These are phyloP conservation scores for Osmoderma eremita DNA, from an alignment of 2,888 invertebrate species.

Conservation along the genomic window DNA sequence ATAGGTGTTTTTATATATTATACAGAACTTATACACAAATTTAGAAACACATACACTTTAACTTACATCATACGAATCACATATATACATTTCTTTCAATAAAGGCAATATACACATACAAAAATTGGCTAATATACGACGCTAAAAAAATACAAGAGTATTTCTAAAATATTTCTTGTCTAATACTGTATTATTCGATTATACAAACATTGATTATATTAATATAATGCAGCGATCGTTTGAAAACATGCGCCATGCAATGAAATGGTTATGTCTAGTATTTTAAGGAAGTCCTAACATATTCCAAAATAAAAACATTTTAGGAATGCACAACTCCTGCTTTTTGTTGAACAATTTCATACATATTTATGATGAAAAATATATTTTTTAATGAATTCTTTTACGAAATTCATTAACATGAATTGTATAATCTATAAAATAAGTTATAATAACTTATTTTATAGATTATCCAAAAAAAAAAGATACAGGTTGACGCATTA, in stretches of 20 bases:
- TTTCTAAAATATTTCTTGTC: constrained; percentile 41
- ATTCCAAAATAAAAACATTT: no score
- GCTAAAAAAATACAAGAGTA: constrained; percentile 48
- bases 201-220: constrained; percentile 36
- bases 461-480: no score
- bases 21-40: constrained; percentile 40
- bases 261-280: background rate
- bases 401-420: no score
- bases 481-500: no score
- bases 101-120: constrained; percentile 38
- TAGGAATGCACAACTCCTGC: no score
- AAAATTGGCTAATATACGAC: constrained; percentile 42
- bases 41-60: constrained; percentile 34
- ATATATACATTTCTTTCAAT: constrained; percentile 37
- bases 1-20: constrained; percentile 39
- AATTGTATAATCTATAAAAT: no score
- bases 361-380: no score
- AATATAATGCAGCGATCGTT: constrained; percentile 30
- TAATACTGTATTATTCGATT: constrained; percentile 45
- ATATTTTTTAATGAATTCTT: no score
- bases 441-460: no score
- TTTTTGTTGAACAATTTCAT: no score
- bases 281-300: no score
- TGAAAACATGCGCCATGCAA: constrained; percentile 19
- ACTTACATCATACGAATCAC: constrained; percentile 33